Evolutionary conservation across 2,113 vertebrate species (phyloP).

Genomic region (Dromaius novaehollandiae): DNA sequence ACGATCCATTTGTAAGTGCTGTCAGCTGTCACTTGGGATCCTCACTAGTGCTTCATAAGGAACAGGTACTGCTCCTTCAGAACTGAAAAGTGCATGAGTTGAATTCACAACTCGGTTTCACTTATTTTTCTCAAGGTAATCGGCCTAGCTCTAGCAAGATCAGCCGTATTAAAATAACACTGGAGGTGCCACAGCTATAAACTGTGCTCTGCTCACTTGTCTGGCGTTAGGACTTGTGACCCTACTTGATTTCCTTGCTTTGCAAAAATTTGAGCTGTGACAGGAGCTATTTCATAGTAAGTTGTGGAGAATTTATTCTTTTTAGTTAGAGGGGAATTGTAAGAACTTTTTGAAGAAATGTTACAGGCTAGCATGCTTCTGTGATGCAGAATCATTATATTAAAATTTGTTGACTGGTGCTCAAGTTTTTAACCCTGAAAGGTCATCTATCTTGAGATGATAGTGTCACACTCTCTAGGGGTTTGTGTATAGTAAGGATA

Average conservation of each 20-base stretch:
- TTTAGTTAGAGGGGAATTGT: not conserved
- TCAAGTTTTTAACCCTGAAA: not conserved
- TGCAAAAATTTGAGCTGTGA: not conserved
- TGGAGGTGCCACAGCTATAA: not conserved
- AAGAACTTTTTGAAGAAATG: not conserved
- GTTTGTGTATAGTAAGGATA: not conserved
- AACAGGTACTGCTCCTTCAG: not conserved
- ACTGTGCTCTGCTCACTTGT: not conserved
- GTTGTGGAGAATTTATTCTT: not conserved
- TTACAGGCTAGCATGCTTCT: not conserved
- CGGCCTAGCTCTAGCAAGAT: not conserved
- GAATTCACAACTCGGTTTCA: not conserved
- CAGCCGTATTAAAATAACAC: not conserved
- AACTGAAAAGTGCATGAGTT: not conserved
- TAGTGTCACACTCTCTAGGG: not conserved
- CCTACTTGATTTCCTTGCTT: not conserved
- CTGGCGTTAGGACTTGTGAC: not conserved
- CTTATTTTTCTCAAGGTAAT: too few species aligned
- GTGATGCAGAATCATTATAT: not conserved
- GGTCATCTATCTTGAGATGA: not conserved
- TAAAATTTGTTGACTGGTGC: not conserved
- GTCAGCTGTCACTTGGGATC: not conserved
- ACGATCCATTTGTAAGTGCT: not conserved
- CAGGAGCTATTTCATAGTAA: not conserved
- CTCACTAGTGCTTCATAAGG: not conserved